Evolutionary conservation across 1,140 invertebrate species (phyloP).

Genomic region (Eubasilissa regina): DNA sequence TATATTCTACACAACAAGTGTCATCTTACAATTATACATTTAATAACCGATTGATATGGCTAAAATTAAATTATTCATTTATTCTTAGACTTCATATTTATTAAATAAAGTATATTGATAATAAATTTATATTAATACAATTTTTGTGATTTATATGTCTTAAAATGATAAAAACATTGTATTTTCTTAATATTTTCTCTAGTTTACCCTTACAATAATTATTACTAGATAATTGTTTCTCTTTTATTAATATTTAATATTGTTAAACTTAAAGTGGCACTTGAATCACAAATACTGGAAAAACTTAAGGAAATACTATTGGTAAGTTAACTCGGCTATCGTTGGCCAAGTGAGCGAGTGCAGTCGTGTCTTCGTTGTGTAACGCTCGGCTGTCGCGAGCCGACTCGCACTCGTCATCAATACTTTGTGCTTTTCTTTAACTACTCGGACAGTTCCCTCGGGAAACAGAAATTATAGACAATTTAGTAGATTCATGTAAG

Average conservation of each 20-base stretch:
- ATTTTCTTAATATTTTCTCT: conserved; percentile 68
- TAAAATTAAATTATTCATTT: conserved; percentile 70
- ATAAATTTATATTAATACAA: conserved; percentile 61
- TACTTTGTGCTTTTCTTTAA: conserved; percentile 31
- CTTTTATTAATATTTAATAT: conserved; percentile 66
- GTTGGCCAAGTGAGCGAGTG: conserved; percentile 32
- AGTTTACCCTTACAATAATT: conserved; percentile 73
- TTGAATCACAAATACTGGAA: conserved; percentile 76
- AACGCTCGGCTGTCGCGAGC: conserved; percentile 61
- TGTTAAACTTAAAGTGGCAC: conserved; percentile 74
- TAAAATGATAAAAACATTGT: conserved; percentile 75
- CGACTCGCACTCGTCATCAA: conserved; percentile 40
- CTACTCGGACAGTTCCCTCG: background rate
- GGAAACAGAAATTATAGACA: conserved; percentile 31
- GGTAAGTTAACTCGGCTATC: conserved; percentile 60
- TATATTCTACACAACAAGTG: conserved; percentile 48
- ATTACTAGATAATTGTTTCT: conserved; percentile 74
- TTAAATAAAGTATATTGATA: conserved; percentile 61
- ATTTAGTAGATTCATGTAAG: conserved; percentile 45
- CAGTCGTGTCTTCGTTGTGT: conserved; percentile 22
- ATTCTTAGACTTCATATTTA: conserved; percentile 55
- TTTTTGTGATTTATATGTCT: conserved; percentile 65
- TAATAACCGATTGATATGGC: conserved; percentile 70
- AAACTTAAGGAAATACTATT: conserved; percentile 71
- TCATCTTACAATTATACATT: conserved; percentile 53